These are phyloP conservation scores for Dendropsophus ebraccatus DNA, from an alignment of 2,113 vertebrate species.

Conservation along the genomic window DNA sequence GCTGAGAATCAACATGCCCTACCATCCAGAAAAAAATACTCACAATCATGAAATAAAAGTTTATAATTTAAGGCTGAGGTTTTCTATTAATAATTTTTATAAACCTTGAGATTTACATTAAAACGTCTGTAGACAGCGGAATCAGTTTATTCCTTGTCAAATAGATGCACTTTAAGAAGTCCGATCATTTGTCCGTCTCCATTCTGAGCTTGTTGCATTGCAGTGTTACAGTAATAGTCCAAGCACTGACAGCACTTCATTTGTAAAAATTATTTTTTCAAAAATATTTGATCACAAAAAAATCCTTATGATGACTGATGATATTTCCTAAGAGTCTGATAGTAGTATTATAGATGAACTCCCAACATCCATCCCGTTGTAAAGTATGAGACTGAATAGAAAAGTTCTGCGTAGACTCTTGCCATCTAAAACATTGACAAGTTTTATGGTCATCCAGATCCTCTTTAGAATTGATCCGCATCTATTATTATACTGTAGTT, in stretches of 20 bases:
- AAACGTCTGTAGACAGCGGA: neutral
- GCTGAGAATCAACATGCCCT: too few relatives aligned
- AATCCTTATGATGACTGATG: neutral
- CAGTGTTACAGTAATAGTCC: neutral
- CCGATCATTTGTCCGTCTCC: neutral
- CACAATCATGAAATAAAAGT: neutral
- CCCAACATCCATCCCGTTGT: neutral
- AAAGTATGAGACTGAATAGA: neutral
- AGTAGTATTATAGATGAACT: neutral
- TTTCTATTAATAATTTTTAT: neutral
- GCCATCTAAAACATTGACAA: neutral
- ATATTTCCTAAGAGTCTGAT: neutral
- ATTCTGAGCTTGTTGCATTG: neutral
- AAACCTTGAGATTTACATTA: neutral
- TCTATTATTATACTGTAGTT: constrained; percentile 78
- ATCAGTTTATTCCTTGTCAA: neutral
- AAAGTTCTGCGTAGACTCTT: too few relatives aligned
- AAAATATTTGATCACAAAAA: neutral
- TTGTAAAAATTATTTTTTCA: neutral
- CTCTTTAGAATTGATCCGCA: neutral
- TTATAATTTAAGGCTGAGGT: neutral
- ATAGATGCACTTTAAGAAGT: neutral
- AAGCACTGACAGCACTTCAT: neutral
- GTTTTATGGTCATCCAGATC: neutral
- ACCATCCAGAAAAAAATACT: too few relatives aligned